Base-by-base conservation (phyloP, 2,888 invertebrate species). In the Meteorus cinctellus region DNA sequence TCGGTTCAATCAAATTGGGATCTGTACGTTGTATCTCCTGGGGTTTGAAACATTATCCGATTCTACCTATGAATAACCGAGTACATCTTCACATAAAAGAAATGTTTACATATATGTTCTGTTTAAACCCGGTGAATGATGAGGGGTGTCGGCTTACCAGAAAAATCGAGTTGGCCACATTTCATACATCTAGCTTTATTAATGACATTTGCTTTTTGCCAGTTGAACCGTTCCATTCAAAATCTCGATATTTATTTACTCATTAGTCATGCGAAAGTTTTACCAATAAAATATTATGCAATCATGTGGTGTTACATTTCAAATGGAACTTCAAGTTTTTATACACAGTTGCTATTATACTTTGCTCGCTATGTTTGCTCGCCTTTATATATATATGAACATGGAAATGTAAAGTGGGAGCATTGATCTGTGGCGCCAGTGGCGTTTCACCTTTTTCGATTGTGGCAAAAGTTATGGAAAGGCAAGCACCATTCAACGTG, bases 371-470 rank as follows among this genome's bases (percentile, higher is more conserved):
- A 31, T 55, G 65, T 66, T 36, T 55, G 29, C 65, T 34, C 41
- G 48, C 12, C 27, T 55, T 31, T 67, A 27, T 65, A 29, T 41
- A 72, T n/a, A 72, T n/a, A 24, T 62, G 45, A 36, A 55, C 34
- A 34, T 70, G 24, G 27, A 60, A 67, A 31, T 19, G 62, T 45
- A 72, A 62, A 72, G 72, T n/a, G 63, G 48, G 63, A 48, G 72
- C 63, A 27, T 60, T 48, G 72, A 72, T 45, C 6, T 60, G 4
- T 60, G 10, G 12, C 27, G 12, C n/a, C 24, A 60, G 24, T 27
- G 59, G 12, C 12, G 27, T 60, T 48, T 48, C 24, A 60, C 10
- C 12, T 60, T 60, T 60, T 29, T 60, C 27, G 3, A n/a, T n/a
- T 48, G n/a, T n/a, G 6, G n/a, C 10, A 48, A 48, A 16, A 48